Percentiles rank a stretch among this genome's conserved stretches.
These are phyloP conservation scores for Hemaris fuciformis DNA, from an alignment of 2,888 invertebrate genomes.

Conservation along the genomic window DNA sequence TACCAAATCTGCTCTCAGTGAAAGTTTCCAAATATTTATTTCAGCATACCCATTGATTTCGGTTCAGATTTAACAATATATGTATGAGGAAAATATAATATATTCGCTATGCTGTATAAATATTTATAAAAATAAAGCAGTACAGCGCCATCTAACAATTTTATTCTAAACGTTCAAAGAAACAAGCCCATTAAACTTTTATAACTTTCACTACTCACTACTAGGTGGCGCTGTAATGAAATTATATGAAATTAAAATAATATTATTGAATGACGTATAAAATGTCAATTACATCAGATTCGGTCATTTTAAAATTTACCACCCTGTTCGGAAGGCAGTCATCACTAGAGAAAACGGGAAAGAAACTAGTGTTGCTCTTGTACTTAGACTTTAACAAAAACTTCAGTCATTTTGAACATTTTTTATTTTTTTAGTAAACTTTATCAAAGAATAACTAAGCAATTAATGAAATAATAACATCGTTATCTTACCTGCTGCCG, in stretches of 20 bases:
- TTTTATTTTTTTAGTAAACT: too few relatives aligned
- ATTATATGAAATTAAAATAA: too few relatives aligned
- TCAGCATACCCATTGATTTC: background rate
- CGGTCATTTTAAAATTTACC: too few relatives aligned
- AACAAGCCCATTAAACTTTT: background rate
- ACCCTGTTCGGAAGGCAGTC: too few relatives aligned
- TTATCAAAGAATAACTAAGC: too few relatives aligned
- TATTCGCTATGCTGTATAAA: background rate
- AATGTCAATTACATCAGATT: too few relatives aligned
- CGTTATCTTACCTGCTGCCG: slow-evolving; percentile 60
- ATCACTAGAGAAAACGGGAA: too few relatives aligned
- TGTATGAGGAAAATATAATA: background rate
- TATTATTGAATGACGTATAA: too few relatives aligned
- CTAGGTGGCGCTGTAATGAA: slow-evolving; percentile 66
- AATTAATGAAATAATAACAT: too few relatives aligned
- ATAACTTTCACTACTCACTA: slow-evolving; percentile 34
- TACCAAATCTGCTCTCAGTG: slow-evolving; percentile 4
- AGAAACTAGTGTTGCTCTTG: too few relatives aligned
- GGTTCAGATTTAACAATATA: background rate
- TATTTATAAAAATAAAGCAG: background rate
- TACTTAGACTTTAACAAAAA: too few relatives aligned
- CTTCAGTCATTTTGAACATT: too few relatives aligned
- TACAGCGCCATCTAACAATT: slow-evolving; percentile 37
- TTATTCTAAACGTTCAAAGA: background rate
- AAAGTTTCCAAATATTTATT: slow-evolving; percentile 3